Evolutionary conservation across 2,888 invertebrate species (phyloP).

Genomic region (Tachina fera): DNA sequence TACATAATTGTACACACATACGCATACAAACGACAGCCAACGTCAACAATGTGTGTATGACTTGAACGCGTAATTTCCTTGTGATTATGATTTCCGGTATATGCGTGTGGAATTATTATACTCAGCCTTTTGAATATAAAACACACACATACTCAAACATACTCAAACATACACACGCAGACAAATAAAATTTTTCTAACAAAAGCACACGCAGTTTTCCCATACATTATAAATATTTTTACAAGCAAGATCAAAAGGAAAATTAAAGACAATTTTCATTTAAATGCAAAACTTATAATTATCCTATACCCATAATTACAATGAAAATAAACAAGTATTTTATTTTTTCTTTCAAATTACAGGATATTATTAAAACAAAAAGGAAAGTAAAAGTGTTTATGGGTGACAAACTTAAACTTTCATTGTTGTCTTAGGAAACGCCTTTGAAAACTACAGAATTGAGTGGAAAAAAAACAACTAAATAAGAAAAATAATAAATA

Average conservation of each 20-base stretch:
- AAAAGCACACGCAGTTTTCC: slow-evolving; percentile 75
- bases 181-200: slow-evolving; percentile 59
- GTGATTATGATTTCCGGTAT: slow-evolving; percentile 73
- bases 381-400: slow-evolving; percentile 56
- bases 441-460: slow-evolving; percentile 2
- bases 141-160: slow-evolving; percentile 18
- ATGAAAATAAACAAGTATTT: slow-evolving; percentile 24
- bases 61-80: slow-evolving; percentile 73
- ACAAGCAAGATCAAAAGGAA: slow-evolving; percentile 55
- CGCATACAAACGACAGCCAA: slow-evolving; percentile 4
- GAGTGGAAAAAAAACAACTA: neutral
- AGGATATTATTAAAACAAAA: neutral
- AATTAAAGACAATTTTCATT: slow-evolving; percentile 70
- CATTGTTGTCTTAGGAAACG: slow-evolving; percentile 16
- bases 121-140: slow-evolving; percentile 35
- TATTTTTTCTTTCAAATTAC: neutral
- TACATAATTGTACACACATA: slow-evolving; percentile 10
- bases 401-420: slow-evolving; percentile 28
- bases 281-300: slow-evolving; percentile 60
- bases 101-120: slow-evolving; percentile 71
- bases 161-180: slow-evolving; percentile 2
- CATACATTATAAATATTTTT: slow-evolving; percentile 63
- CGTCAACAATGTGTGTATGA: slow-evolving; percentile 47
- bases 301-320: slow-evolving; percentile 56
- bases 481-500: neutral